Percentiles rank a stretch among this genome's conserved stretches.
These are phyloP conservation scores for Mustelus asterias DNA, from an alignment of 2,113 vertebrate genomes.

Conservation along the genomic window DNA sequence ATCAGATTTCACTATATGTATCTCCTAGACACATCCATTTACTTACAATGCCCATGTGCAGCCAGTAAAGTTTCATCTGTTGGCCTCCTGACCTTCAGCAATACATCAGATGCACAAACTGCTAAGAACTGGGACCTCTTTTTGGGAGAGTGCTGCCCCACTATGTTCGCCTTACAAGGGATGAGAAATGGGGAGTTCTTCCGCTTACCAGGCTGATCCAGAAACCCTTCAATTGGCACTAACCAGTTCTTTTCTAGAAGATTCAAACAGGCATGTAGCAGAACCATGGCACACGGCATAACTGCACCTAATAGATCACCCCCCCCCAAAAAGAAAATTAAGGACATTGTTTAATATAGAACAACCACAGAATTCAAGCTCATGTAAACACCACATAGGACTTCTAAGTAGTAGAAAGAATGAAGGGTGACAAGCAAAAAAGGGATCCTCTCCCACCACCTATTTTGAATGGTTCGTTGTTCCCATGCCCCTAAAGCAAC, in stretches of 20 bases:
- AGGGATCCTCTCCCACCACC: not conserved
- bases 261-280: not conserved
- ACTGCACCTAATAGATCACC: not conserved
- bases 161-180: not conserved
- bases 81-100: not conserved
- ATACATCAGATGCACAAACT: not conserved
- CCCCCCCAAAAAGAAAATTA: not conserved
- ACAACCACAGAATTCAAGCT: not conserved
- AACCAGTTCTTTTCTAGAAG: not conserved
- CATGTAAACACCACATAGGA: not conserved
- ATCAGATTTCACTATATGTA: not conserved
- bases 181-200: not conserved
- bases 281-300: not conserved
- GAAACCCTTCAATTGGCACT: not conserved
- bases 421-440: not conserved
- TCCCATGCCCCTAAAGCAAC: not conserved
- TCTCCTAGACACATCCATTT: not conserved
- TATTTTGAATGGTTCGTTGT: not conserved
- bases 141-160: not conserved
- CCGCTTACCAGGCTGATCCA: not conserved
- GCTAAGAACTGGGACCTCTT: not conserved
- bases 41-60: not conserved
- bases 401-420: not conserved
- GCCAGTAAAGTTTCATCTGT: not conserved
- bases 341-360: not conserved